These are phyloP conservation scores for Apodemus sylvaticus DNA, from an alignment of 2,113 vertebrate species.

Conservation along the genomic window DNA sequence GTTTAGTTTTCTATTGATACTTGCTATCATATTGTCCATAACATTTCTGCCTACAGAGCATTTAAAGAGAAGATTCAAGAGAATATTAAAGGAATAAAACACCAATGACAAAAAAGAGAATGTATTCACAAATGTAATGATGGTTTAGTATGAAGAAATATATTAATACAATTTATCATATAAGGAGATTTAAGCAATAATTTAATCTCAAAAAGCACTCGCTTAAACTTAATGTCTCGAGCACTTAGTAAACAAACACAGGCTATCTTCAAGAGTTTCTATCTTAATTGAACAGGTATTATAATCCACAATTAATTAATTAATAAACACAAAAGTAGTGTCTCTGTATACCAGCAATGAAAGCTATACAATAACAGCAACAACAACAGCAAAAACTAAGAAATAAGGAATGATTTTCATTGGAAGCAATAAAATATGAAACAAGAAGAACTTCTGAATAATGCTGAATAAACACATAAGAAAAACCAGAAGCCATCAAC, in stretches of 20 bases:
- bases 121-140: background rate
- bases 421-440: background rate
- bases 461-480: background rate
- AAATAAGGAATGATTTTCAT: background rate
- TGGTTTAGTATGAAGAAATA: conserved; percentile 12
- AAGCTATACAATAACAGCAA: background rate
- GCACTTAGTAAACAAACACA: background rate
- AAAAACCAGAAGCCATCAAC: no score
- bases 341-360: background rate
- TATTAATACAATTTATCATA: conserved; percentile 13
- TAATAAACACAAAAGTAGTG: background rate
- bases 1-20: background rate
- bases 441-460: background rate
- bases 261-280: background rate
- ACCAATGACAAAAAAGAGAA: background rate
- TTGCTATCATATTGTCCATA: background rate
- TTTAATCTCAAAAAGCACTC: background rate
- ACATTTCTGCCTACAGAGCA: background rate
- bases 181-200: conserved; percentile 2
- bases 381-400: background rate
- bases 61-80: background rate
- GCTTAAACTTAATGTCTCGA: background rate
- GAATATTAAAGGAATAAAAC: conserved; percentile 48
- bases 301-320: background rate
- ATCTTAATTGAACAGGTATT: background rate